Conservation (phyloP, 1,140 invertebrate genomes). For the Nephotettix cincticeps region DNA sequence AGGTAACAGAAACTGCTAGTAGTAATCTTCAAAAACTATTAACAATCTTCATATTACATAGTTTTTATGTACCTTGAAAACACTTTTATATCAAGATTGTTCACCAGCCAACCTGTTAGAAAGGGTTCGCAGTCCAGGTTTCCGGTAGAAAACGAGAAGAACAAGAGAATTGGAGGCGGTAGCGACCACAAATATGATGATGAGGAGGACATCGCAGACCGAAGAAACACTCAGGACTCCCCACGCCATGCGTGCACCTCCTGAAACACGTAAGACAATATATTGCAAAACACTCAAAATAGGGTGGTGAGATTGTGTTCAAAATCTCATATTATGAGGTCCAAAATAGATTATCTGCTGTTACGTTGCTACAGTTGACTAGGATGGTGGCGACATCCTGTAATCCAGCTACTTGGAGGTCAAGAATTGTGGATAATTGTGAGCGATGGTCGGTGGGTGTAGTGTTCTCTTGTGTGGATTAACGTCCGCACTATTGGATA, state of each 20-base stretch:
- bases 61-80: neutral
- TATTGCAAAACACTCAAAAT: too few species aligned
- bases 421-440: too few species aligned
- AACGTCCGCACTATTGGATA: too few species aligned
- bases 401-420: too few species aligned
- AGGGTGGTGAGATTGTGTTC: too few species aligned
- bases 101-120: constrained; percentile 56
- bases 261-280: constrained; percentile 5
- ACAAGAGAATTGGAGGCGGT: constrained; percentile 55
- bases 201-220: constrained; percentile 31
- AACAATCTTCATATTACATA: neutral
- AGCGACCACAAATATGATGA: constrained; percentile 43
- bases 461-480: too few species aligned
- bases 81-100: neutral
- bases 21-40: neutral
- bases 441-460: too few species aligned
- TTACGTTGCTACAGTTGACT: too few species aligned
- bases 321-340: too few species aligned
- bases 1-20: too few species aligned
- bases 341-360: too few species aligned
- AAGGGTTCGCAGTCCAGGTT: constrained; percentile 57
- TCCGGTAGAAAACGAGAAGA: constrained; percentile 58
- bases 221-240: neutral
- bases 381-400: too few species aligned
- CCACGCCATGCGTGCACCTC: constrained; percentile 24